Conservation (phyloP, 2,888 invertebrate genomes). For the Mayetiola destructor region DNA sequence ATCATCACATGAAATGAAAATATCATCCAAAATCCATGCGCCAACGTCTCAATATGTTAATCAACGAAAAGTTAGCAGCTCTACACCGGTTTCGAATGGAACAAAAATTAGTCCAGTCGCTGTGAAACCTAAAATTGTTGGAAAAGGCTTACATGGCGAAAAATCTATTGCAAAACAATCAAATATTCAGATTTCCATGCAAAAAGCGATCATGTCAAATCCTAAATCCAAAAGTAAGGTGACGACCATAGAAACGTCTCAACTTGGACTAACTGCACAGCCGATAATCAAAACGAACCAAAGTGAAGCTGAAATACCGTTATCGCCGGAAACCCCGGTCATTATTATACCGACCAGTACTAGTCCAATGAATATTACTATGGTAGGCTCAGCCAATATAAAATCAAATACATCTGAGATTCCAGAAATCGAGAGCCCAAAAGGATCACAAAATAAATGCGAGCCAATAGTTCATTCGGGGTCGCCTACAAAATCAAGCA, state of each 20-base stretch:
- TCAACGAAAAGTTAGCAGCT: conserved; percentile 19
- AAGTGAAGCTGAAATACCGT: neutral
- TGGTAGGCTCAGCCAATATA: neutral
- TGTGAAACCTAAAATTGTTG: conserved; percentile 20
- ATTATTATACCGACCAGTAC: neutral
- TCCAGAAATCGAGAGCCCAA: neutral
- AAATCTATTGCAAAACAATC: conserved; percentile 17
- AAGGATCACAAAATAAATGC: neutral
- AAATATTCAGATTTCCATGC: conserved; percentile 8
- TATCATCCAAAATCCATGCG: neutral
- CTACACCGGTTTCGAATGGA: conserved; percentile 17
- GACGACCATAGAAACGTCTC: neutral
- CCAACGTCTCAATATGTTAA: conserved; percentile 17
- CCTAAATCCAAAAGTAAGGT: neutral
- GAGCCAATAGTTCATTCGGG: no score
- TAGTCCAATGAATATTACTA: neutral
- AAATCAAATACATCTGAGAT: neutral
- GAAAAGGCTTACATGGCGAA: conserved; percentile 17
- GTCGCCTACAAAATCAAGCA: neutral
- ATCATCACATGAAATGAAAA: neutral
- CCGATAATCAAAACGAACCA: neutral
- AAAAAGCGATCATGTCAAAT: conserved; percentile 27
- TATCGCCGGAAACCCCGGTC: no score
- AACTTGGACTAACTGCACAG: neutral
- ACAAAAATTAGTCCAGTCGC: conserved; percentile 17